Base-by-base conservation (phyloP, 1,140 invertebrate genomes). In the Caerostris darwini region DNA sequence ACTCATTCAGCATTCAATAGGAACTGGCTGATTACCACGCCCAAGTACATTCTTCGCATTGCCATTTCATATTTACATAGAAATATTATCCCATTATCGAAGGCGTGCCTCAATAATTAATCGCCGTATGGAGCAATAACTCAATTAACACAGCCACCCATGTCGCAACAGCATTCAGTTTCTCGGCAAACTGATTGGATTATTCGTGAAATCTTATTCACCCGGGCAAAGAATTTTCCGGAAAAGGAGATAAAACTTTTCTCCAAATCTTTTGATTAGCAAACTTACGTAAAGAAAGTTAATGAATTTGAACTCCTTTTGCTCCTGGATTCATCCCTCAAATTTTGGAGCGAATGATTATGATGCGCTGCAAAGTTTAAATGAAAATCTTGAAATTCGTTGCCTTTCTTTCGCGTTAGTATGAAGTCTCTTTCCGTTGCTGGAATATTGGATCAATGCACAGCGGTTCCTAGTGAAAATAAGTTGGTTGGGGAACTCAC, bases 11-110 rank as follows among this genome's bases (percentile, higher is more conserved):
- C 5, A 83, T 83, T 83, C 81, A 83, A 56, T 83, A 83, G 34
- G n/a, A 56, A 7, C 53, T 54, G 14, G 34, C n/a, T 53, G 34
- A 34, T n/a, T n/a, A n/a, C n/a, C n/a, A n/a, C n/a, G n/a, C n/a
- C n/a, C n/a, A n/a, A n/a, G 85, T 19, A 12, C 58, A 5, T 58
- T 87, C 58, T 53, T 14, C 50, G 17, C 82, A 83, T 54, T 56
- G 50, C 54, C 53, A 19, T 83, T 54, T 12, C 82, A 83, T 83
- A 57, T 57, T 57, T 56, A 7, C 54, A 17, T 14, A n/a, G n/a
- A n/a, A n/a, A 87, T 87, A 87, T 87, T 87, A 87, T 87, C 85
- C 85, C 85, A 87, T 87, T 87, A 87, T 61, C 56, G 58, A 61
- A 50, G 56, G 17, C 57, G 85, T 61, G 85, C n/a, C 85, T 50